Evolutionary conservation across 2,888 invertebrate genomes (phyloP).

Genomic region (Athrips mouffetella): DNA sequence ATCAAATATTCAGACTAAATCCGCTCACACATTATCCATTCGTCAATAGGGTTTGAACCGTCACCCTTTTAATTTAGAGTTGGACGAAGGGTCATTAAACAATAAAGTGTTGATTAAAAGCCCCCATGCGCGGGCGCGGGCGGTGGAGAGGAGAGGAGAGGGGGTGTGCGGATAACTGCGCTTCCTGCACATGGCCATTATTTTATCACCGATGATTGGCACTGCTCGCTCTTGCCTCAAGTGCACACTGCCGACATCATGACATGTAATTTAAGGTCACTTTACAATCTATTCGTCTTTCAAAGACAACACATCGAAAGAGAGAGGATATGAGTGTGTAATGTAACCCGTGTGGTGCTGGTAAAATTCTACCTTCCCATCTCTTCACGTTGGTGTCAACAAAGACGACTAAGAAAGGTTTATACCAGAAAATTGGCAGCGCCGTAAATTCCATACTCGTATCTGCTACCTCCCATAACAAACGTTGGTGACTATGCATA

Average conservation of each 20-base stretch:
- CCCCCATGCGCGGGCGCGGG: conserved; percentile 69
- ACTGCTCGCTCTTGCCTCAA: conserved; percentile 44
- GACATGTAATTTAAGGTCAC: conserved; percentile 16
- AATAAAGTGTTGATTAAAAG: conserved; percentile 79
- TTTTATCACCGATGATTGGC: conserved; percentile 77
- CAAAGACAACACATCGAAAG: too few species aligned
- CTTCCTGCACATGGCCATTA: conserved; percentile 72
- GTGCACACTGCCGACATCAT: conserved; percentile 17
- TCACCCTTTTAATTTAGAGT: conserved; percentile 78
- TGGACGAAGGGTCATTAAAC: conserved; percentile 77
- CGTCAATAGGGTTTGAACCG: conserved; percentile 74
- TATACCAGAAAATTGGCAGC: too few species aligned
- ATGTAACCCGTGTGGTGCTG: too few species aligned
- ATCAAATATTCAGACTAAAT: conserved; percentile 66
- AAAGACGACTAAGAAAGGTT: too few species aligned
- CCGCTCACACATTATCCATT: conserved; percentile 67
- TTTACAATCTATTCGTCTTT: too few species aligned
- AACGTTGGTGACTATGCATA: too few species aligned
- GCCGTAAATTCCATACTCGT: too few species aligned
- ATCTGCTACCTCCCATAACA: too few species aligned
- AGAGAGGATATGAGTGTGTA: too few species aligned
- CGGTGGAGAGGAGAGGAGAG: conserved; percentile 31
- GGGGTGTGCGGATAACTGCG: conserved; percentile 67
- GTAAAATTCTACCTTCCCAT: too few species aligned
- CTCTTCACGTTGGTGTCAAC: too few species aligned